A percentile compares a stretch with the other conserved stretches of the same genome.
These are phyloP conservation scores for Ptilorrhoa leucosticta DNA, from an alignment of 2,113 vertebrate species.

Conservation along the genomic window DNA sequence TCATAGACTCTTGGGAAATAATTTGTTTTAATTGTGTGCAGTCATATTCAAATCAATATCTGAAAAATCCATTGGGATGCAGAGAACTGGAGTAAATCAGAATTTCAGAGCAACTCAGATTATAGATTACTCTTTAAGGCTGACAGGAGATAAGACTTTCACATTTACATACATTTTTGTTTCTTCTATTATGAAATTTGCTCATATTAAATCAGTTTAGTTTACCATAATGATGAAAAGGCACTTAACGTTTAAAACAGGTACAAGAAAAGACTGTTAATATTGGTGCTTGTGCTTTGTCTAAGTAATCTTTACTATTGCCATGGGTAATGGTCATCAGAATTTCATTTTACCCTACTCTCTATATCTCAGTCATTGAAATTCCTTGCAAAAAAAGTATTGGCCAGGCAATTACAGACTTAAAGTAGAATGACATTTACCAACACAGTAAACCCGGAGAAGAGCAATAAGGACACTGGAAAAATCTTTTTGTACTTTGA, in stretches of 20 bases:
- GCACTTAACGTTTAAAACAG: background rate
- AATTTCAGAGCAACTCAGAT: slow-evolving; percentile 18
- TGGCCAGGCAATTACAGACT: background rate
- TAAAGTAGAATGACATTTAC: background rate
- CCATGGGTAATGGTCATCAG: background rate
- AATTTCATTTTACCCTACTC: background rate
- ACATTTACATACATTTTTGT: background rate
- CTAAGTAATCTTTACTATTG: background rate
- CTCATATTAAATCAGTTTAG: background rate
- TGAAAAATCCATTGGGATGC: slow-evolving; percentile 19
- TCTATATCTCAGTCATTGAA: background rate
- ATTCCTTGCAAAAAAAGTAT: background rate
- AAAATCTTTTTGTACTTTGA: background rate
- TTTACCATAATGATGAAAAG: background rate
- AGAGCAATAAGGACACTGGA: background rate
- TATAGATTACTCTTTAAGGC: slow-evolving; percentile 9
- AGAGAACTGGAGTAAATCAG: slow-evolving; percentile 33
- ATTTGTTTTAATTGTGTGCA: slow-evolving; percentile 50
- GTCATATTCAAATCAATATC: slow-evolving; percentile 54
- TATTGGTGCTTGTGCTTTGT: background rate
- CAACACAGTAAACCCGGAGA: background rate
- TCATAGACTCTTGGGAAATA: slow-evolving; percentile 40
- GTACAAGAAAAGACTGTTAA: background rate
- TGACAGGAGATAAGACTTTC: background rate
- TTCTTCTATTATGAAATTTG: background rate